Base-by-base conservation (phyloP, 1,140 invertebrate genomes). In the Apis florea region DNA sequence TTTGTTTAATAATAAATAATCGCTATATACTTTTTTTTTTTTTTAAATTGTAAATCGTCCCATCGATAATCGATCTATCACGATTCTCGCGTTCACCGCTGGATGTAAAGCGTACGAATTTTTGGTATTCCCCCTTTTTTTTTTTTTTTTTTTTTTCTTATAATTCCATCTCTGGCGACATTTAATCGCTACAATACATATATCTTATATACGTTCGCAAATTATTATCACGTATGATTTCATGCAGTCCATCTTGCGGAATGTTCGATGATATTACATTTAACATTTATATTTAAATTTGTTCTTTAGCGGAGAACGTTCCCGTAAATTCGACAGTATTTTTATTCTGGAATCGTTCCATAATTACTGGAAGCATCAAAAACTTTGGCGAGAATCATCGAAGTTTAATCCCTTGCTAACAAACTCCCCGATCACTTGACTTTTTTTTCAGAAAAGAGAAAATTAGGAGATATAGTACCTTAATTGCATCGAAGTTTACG, bases 141-240 rank as follows among this genome's bases (percentile, higher is more conserved):
- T 26, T 31, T 71, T 19, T 13, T 31, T 68, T 40, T 54, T 51
- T 15, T 12, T 51, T 56, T 53, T 56, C 59, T 53, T 56, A 76
- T 56, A 76, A 26, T 54, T 47, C 64, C 74, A 40, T 26, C 51
- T 51, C 59, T 58, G 70, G 4, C 51, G 26, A 72, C 19, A 54
- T 54, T 40, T 71, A 71, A 26, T 47, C 64, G 47, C 67, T 63
- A 63, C n/a, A n/a, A n/a, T 40, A 40, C 31, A 68, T 56, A 77
- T 51, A 63, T 51, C 31, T 31, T 68, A 67, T 61, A 70, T 53
- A 63, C 24, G 40, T 66, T 72, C 72, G 83, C 26, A 64, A 75
- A 80, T 69, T 75, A 63, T 85, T 82, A 85, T 85, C 83, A 82
- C 83, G 84, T 82, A 49, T 53, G 77, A 71, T 85, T 85, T 71